Evolutionary conservation across 2,797 vertebrate species (phyloP).

Genomic region (Neomorphus geoffroyi): DNA sequence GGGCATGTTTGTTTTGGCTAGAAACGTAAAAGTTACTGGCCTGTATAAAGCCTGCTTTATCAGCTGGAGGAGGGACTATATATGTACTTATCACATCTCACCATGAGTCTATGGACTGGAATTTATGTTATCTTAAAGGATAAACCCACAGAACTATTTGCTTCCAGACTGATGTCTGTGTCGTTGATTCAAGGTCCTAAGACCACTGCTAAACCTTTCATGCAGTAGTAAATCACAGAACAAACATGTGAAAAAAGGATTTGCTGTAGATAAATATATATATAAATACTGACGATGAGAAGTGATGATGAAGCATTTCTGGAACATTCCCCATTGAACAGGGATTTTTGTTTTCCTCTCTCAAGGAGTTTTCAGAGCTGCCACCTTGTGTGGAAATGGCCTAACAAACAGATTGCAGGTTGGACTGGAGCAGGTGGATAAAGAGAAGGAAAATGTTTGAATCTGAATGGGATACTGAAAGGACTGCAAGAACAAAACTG

Average conservation of each 20-base stretch:
- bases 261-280: too few relatives aligned
- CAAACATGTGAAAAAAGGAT: not conserved
- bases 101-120: not conserved
- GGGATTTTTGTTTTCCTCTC: not conserved
- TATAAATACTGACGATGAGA: not conserved
- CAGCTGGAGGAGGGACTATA: not conserved
- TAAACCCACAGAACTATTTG: not conserved
- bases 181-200: not conserved
- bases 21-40: not conserved
- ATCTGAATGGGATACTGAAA: not conserved
- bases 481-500: not conserved
- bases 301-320: not conserved
- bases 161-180: not conserved
- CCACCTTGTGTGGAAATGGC: not conserved
- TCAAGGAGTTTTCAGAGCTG: not conserved
- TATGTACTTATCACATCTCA: not conserved
- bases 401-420: not conserved
- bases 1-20: not conserved
- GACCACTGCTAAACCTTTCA: not conserved
- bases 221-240: not conserved
- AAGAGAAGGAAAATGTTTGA: not conserved
- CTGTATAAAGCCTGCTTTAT: not conserved
- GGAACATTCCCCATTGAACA: not conserved
- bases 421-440: not conserved
- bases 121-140: not conserved